phyloP scores from a whole-genome alignment of 2,113 vertebrate species.

The Lepus timidus region DNA sequence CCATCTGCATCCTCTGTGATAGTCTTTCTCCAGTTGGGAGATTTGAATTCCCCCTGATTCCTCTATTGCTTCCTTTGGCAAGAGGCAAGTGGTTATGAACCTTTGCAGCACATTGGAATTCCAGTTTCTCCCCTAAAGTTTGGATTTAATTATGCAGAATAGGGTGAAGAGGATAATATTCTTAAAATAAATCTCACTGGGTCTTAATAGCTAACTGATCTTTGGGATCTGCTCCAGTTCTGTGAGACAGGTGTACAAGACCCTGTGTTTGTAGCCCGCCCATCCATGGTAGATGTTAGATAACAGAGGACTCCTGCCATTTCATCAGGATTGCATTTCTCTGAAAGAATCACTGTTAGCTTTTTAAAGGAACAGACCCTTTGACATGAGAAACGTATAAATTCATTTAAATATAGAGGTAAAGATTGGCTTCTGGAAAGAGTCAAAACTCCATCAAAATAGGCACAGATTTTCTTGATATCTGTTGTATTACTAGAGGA shows the following conservation, averaged over 20 bases:
- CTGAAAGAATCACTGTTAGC: conserved; percentile 5
- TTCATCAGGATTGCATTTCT: neutral
- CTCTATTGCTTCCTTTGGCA: neutral
- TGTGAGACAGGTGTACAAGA: neutral
- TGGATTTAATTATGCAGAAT: neutral
- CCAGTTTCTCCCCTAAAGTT: conserved; percentile 2
- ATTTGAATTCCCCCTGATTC: conserved; percentile 9
- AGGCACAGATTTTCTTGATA: neutral
- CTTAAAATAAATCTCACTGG: neutral
- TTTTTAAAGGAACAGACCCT: neutral
- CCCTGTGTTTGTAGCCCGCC: neutral
- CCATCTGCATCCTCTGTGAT: neutral
- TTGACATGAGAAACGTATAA: neutral
- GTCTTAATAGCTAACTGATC: neutral
- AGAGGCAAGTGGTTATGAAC: neutral
- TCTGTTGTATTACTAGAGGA: neutral
- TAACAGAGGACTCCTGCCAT: neutral
- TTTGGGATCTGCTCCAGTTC: neutral
- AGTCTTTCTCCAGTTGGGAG: neutral
- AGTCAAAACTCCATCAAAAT: neutral
- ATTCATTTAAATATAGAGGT: neutral
- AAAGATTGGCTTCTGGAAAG: neutral
- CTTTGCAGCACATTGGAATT: neutral
- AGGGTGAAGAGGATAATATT: neutral
- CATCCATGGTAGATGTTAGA: neutral